Conservation (phyloP, 2,113 vertebrate species). For the Pelobates fuscus region DNA sequence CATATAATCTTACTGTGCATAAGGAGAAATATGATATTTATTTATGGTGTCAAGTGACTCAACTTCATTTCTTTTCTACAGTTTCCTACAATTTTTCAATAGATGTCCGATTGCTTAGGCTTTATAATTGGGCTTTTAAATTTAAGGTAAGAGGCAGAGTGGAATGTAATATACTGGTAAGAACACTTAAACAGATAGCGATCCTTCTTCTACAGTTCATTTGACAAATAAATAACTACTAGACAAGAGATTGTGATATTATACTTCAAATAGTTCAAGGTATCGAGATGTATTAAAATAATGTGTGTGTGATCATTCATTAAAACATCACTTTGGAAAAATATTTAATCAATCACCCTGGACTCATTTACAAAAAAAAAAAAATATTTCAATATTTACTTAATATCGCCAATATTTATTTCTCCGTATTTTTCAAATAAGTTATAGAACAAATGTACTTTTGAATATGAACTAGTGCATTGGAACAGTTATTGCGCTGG, state of each 20-base stretch:
- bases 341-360: too few species aligned
- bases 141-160: not conserved
- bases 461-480: too few species aligned
- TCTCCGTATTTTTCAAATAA: too few species aligned
- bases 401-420: too few species aligned
- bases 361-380: too few species aligned
- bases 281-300: not conserved
- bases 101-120: conserved; percentile 12
- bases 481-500: too few species aligned
- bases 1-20: conserved; percentile 35
- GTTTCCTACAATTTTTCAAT: conserved; percentile 39
- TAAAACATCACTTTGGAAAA: too few species aligned
- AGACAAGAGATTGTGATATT: not conserved
- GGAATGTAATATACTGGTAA: not conserved
- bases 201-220: not conserved
- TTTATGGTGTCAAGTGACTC: conserved; percentile 37
- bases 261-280: not conserved
- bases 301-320: not conserved
- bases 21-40: conserved; percentile 28
- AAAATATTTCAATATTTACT: too few species aligned
- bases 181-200: not conserved
- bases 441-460: too few species aligned
- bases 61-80: conserved; percentile 10
- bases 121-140: not conserved
- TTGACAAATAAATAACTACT: not conserved